Conservation (phyloP, 2,888 invertebrate genomes). For the Sarcophaga caerulescens region DNA sequence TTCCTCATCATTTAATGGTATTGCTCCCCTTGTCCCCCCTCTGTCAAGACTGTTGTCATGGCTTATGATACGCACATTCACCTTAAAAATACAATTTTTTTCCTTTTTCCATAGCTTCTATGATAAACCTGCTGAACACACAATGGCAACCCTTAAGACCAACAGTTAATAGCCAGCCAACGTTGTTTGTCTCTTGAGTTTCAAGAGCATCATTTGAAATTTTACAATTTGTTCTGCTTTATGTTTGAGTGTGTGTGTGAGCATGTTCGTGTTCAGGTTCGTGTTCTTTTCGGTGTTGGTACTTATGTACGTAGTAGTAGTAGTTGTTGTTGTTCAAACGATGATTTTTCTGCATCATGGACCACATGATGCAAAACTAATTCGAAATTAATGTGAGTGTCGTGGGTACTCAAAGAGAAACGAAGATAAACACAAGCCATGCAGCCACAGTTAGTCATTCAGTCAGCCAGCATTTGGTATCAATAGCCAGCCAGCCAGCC, state of each 20-base stretch:
- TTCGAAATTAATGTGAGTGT: constrained; percentile 81
- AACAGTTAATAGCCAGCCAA: background rate
- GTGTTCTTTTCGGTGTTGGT: constrained; percentile 18
- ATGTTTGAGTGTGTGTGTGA: background rate
- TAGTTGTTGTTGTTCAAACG: constrained; percentile 70
- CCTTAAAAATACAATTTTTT: constrained; percentile 7
- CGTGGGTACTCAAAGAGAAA: constrained; percentile 66
- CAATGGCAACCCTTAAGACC: background rate
- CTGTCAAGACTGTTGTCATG: background rate
- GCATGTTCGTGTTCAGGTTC: background rate
- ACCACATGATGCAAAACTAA: constrained; percentile 82
- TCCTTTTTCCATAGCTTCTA: background rate
- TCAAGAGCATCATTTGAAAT: background rate
- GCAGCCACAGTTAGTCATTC: background rate
- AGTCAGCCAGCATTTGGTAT: background rate
- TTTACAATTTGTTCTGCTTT: constrained; percentile 46
- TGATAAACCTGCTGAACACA: background rate
- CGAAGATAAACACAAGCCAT: constrained; percentile 59
- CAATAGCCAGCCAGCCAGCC: too few species aligned
- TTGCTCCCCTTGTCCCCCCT: background rate
- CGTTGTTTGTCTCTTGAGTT: background rate
- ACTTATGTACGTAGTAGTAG: background rate
- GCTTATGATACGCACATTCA: constrained; percentile 58
- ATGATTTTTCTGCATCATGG: constrained; percentile 81
- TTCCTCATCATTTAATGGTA: background rate